Evolutionary conservation across 2,888 invertebrate species (phyloP).

Genomic region (Rambutsinella grinnellia): DNA sequence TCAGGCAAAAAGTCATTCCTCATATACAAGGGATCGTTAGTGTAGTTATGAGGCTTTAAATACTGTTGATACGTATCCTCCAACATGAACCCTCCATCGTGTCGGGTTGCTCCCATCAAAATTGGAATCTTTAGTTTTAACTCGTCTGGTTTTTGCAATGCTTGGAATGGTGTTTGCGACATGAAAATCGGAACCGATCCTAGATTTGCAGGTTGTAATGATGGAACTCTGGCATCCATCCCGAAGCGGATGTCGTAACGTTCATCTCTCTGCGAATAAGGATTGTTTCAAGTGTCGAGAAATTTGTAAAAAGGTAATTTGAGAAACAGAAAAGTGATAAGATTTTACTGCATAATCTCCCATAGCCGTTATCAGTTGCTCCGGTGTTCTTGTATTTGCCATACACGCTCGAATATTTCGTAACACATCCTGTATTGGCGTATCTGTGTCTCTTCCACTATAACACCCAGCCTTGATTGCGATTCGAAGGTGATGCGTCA

Average conservation of each 20-base stretch:
- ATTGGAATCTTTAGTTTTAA: conserved; percentile 35
- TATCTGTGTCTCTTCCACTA: conserved; percentile 4
- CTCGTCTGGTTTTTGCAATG: conserved; percentile 32
- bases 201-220: conserved; percentile 33
- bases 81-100: conserved; percentile 47
- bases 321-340: too few species aligned
- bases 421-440: conserved; percentile 1
- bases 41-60: conserved; percentile 22
- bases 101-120: conserved; percentile 49
- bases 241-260: conserved; percentile 43
- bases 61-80: conserved; percentile 36
- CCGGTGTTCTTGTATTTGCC: neutral
- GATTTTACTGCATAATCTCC: too few species aligned
- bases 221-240: conserved; percentile 52
- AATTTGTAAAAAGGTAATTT: too few species aligned
- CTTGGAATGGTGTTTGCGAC: conserved; percentile 34
- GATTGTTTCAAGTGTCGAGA: too few species aligned
- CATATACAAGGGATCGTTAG: conserved; percentile 30
- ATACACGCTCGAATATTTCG: conserved; percentile 37
- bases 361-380: conserved; percentile 17
- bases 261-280: conserved; percentile 22
- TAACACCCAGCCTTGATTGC: conserved; percentile 38
- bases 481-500: conserved; percentile 52
- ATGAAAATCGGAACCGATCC: conserved; percentile 37
- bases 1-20: conserved; percentile 47